These are phyloP conservation scores for Moxostoma hubbsi DNA, from an alignment of 2,797 vertebrate species.

Conservation along the genomic window DNA sequence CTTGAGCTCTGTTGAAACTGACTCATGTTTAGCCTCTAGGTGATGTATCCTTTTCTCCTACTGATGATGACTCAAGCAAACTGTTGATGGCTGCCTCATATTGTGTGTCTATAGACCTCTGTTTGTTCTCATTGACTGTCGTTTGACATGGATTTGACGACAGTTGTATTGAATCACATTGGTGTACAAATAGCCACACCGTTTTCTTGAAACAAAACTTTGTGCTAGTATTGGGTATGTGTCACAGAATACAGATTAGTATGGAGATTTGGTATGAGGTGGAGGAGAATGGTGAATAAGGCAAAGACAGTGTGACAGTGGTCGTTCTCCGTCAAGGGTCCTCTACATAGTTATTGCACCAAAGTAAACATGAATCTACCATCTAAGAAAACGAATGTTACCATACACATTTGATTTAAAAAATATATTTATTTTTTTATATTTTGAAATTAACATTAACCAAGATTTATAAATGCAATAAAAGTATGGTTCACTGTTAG, in stretches of 20 bases:
- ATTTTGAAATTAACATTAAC: too few relatives aligned
- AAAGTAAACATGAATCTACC: not conserved
- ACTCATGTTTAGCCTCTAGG: conserved; percentile 18
- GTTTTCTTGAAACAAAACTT: not conserved
- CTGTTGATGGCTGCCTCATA: not conserved
- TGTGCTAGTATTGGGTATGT: not conserved
- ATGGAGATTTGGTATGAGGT: not conserved
- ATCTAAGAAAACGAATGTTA: not conserved
- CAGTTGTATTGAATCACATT: not conserved
- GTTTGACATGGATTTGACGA: not conserved
- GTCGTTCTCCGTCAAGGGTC: not conserved
- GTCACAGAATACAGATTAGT: not conserved
- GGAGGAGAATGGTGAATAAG: not conserved
- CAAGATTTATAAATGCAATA: too few relatives aligned
- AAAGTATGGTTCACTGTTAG: too few relatives aligned
- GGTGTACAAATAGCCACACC: not conserved
- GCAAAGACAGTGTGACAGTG: not conserved
- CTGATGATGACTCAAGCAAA: conserved; percentile 22
- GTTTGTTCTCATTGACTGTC: not conserved
- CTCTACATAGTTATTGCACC: not conserved
- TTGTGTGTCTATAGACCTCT: conserved; percentile 3
- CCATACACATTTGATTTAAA: too few relatives aligned
- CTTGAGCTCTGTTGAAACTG: conserved; percentile 4
- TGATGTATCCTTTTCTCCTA: not conserved
- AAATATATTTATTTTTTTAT: too few relatives aligned